Evolutionary conservation across 2,888 invertebrate species (phyloP).

Genomic region (Oithona nana): DNA sequence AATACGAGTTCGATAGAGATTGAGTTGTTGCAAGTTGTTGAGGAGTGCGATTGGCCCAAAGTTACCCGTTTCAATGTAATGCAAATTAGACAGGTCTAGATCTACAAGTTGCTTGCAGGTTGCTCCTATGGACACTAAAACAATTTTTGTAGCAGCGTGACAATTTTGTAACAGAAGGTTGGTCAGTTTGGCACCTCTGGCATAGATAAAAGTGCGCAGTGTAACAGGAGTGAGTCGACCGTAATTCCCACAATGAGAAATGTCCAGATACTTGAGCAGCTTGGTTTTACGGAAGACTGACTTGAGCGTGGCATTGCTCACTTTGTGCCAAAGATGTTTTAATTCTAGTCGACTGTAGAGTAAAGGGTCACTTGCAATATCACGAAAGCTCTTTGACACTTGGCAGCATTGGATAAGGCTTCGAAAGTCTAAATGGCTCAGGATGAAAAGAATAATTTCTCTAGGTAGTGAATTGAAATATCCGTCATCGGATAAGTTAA

Average conservation of each 20-base stretch:
- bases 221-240: not conserved
- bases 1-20: not conserved
- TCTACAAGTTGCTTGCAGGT: not conserved
- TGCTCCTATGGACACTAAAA: not conserved
- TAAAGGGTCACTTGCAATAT: not conserved
- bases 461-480: not conserved
- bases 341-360: not conserved
- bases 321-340: not conserved
- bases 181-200: not conserved
- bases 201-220: not conserved
- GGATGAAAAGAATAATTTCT: not conserved
- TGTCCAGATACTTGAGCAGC: not conserved
- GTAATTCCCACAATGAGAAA: constrained; percentile 11
- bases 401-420: not conserved
- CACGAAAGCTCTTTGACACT: not conserved
- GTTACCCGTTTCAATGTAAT: not conserved
- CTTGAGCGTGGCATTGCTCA: not conserved
- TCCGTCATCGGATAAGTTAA: not conserved
- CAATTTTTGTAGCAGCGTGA: not conserved
- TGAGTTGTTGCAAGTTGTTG: not conserved
- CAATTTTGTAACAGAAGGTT: not conserved
- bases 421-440: not conserved
- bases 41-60: not conserved
- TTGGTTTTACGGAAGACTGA: not conserved
- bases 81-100: not conserved